A percentile compares a stretch with the other conserved stretches of the same genome.
phyloP scores from a whole-genome alignment of 2,888 invertebrate genomes.

The Andrena chrysosceles region DNA sequence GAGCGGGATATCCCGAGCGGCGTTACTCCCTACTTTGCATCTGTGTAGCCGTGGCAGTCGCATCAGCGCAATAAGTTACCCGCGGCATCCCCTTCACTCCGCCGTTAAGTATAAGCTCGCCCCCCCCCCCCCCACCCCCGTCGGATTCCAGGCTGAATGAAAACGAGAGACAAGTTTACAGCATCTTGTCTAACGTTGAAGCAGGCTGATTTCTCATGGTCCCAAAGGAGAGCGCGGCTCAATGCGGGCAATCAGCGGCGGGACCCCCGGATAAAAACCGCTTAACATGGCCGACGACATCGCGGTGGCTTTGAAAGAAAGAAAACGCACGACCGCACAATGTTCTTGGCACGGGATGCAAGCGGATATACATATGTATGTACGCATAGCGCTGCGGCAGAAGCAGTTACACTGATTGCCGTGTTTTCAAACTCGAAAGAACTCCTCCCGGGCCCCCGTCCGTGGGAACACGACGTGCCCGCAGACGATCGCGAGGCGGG shows the following conservation, averaged over 20 bases:
- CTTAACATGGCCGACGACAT: constrained; percentile 39
- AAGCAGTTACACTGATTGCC: constrained; percentile 84
- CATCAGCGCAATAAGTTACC: constrained; percentile 16
- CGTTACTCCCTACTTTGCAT: neutral
- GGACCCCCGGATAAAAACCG: constrained; percentile 34
- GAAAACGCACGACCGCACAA: constrained; percentile 40
- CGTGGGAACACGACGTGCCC: constrained; percentile 81
- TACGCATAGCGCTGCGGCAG: constrained; percentile 76
- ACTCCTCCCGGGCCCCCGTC: constrained; percentile 79
- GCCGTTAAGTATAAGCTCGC: neutral
- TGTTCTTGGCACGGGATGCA: constrained; percentile 51
- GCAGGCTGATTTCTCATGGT: constrained; percentile 29
- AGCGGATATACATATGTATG: constrained; percentile 58
- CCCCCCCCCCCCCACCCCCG: neutral
- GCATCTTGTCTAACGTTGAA: constrained; percentile 21
- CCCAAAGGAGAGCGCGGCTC: constrained; percentile 39
- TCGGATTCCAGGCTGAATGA: neutral
- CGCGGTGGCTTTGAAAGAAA: constrained; percentile 26
- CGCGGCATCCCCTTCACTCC: neutral
- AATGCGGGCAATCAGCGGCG: constrained; percentile 46
- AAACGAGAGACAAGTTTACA: constrained; percentile 40
- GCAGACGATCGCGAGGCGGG: constrained; percentile 72
- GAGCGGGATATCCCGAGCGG: neutral
- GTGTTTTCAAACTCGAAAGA: constrained; percentile 83
- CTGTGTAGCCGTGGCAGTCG: neutral